Percentiles rank a stretch among this genome's conserved stretches.
Evolutionary conservation across 2,113 vertebrate species (phyloP).

Genomic region (Grus americana): DNA sequence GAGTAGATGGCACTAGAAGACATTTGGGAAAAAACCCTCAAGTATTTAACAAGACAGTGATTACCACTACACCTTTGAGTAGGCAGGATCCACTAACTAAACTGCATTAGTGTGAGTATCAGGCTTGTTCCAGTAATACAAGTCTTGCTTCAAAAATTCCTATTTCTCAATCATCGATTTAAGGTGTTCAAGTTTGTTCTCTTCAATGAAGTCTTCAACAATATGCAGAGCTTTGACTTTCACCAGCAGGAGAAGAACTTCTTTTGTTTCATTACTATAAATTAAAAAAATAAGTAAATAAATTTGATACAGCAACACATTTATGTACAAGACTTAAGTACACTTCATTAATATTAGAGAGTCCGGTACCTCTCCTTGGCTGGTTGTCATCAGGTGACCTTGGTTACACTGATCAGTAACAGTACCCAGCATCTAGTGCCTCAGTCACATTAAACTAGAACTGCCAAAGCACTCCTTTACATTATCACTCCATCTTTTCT

Average conservation of each 20-base stretch:
- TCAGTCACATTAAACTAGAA: neutral
- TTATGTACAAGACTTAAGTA: neutral
- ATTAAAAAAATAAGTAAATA: neutral
- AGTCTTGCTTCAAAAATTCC: neutral
- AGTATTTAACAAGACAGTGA: neutral
- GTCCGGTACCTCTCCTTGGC: neutral
- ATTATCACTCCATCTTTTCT: neutral
- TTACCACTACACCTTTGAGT: neutral
- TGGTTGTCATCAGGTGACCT: neutral
- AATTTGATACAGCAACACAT: neutral
- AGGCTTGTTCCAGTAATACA: neutral
- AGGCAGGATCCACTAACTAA: neutral
- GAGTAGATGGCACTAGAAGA: neutral
- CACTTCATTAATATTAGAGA: neutral
- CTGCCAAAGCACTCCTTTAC: neutral
- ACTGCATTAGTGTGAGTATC: neutral
- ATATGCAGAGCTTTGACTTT: constrained; percentile 80
- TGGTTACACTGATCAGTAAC: neutral
- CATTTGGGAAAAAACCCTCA: neutral
- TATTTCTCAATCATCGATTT: neutral
- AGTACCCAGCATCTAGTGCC: neutral
- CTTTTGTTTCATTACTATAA: constrained; percentile 79
- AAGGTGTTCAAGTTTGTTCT: constrained; percentile 80
- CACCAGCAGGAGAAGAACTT: constrained; percentile 81
- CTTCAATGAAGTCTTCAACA: constrained; percentile 79